A percentile compares a stretch with the other conserved stretches of the same genome.
Conservation (phyloP, 2,797 vertebrate species). For the Champsocephalus gunnari region DNA sequence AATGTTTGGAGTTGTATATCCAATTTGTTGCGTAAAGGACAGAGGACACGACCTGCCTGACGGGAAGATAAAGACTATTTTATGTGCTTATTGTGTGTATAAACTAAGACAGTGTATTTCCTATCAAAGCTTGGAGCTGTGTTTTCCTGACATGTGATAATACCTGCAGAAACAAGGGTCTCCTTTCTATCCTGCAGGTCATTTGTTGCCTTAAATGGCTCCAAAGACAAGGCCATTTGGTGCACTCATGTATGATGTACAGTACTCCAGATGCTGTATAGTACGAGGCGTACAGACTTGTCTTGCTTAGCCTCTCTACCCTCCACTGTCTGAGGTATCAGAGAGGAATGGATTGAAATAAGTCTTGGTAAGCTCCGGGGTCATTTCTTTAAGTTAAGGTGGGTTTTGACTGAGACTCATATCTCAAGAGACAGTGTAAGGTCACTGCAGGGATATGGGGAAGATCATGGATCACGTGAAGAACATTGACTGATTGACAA, state of each 20-base stretch:
- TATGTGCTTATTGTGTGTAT: background rate
- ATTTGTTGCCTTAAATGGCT: conserved; percentile 66
- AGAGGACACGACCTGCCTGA: conserved; percentile 23
- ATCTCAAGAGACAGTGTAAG: conserved; percentile 63
- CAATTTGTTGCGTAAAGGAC: conserved; percentile 16
- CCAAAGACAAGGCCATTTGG: conserved; percentile 62
- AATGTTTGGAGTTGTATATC: conserved; percentile 24
- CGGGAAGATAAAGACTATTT: no score
- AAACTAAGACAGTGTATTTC: background rate
- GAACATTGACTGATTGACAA: conserved; percentile 9
- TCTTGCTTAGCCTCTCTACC: conserved; percentile 69
- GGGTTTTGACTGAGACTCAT: conserved; percentile 61
- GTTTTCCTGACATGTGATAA: conserved; percentile 15
- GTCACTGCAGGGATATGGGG: conserved; percentile 46
- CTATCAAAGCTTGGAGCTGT: background rate
- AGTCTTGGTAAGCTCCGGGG: conserved; percentile 40
- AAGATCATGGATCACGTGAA: conserved; percentile 19
- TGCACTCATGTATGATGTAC: conserved; percentile 57
- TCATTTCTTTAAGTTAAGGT: conserved; percentile 71
- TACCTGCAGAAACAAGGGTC: conserved; percentile 4
- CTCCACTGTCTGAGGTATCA: conserved; percentile 62
- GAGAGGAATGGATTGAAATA: conserved; percentile 65
- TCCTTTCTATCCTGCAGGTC: conserved; percentile 11
- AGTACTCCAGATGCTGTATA: conserved; percentile 36
- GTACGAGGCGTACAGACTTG: conserved; percentile 65